Percentiles rank a stretch among this genome's conserved stretches.
Evolutionary conservation across 2,888 invertebrate genomes (phyloP).

Genomic region (Chymomyza amoena): DNA sequence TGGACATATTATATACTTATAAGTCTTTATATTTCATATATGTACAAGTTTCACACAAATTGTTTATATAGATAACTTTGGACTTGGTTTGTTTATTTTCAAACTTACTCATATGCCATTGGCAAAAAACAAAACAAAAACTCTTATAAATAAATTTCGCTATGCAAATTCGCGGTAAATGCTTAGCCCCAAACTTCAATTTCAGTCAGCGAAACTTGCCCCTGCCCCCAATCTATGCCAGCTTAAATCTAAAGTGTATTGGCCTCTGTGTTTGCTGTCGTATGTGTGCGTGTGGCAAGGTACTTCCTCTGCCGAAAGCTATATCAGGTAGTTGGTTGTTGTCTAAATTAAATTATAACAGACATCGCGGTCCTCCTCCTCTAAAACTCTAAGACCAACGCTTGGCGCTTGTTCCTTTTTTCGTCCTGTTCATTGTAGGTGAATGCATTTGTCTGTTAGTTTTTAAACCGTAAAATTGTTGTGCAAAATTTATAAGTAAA

Average conservation of each 20-base stretch:
- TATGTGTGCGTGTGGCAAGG: slow-evolving; percentile 10
- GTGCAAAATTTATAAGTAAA: slow-evolving; percentile 57
- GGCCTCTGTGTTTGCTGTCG: not conserved
- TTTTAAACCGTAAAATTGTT: slow-evolving; percentile 43
- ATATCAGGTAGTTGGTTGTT: slow-evolving; percentile 40
- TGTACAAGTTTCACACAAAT: no score
- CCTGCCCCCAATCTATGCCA: not conserved
- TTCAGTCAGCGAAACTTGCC: no score
- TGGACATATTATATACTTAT: no score
- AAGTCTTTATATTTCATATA: no score
- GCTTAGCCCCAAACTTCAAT: no score
- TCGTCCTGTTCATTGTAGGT: slow-evolving; percentile 6
- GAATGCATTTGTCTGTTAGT: slow-evolving; percentile 39
- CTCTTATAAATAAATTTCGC: not conserved
- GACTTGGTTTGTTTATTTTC: no score
- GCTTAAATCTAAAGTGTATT: not conserved
- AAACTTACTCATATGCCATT: no score
- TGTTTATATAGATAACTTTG: no score
- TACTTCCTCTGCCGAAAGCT: slow-evolving; percentile 18
- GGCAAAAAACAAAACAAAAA: no score
- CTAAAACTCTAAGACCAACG: not conserved
- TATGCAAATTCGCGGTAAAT: not conserved
- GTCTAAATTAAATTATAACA: slow-evolving; percentile 59
- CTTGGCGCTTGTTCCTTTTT: not conserved
- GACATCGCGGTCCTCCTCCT: slow-evolving; percentile 36